phyloP scores from a whole-genome alignment of 2,113 vertebrate species.

The Sander vitreus region DNA sequence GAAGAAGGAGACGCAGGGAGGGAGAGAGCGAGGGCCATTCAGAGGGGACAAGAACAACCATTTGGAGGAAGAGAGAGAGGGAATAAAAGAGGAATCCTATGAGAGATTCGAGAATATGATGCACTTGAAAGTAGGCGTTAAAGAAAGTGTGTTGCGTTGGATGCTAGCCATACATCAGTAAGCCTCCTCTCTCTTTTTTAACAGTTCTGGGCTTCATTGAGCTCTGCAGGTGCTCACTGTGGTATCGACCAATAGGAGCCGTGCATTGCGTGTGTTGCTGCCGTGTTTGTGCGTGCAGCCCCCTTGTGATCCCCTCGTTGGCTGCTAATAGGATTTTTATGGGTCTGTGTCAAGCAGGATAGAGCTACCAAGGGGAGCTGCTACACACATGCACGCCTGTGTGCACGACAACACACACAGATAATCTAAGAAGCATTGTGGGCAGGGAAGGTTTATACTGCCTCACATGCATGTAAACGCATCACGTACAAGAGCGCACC shows the following conservation, averaged over 20 bases:
- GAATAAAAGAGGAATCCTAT: slow-evolving; percentile 52
- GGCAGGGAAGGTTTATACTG: slow-evolving; percentile 34
- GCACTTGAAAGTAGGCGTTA: slow-evolving; percentile 39
- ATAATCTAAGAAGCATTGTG: slow-evolving; percentile 48
- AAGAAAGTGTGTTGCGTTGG: slow-evolving; percentile 46
- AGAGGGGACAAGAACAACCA: slow-evolving; percentile 76
- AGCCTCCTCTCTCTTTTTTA: slow-evolving; percentile 64
- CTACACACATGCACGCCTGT: slow-evolving; percentile 44
- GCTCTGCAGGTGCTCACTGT: slow-evolving; percentile 64
- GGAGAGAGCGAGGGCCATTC: slow-evolving; percentile 73
- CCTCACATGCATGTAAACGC: slow-evolving; percentile 49
- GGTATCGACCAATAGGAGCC: slow-evolving; percentile 53
- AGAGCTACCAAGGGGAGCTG: slow-evolving; percentile 65
- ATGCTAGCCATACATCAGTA: slow-evolving; percentile 63
- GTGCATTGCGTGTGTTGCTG: slow-evolving; percentile 42
- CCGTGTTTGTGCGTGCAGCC: slow-evolving; percentile 46
- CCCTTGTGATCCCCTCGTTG: slow-evolving; percentile 64
- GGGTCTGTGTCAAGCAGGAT: slow-evolving; percentile 75
- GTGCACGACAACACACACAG: slow-evolving; percentile 42
- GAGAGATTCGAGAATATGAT: slow-evolving; percentile 27
- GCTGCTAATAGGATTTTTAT: slow-evolving; percentile 84
- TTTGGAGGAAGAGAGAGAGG: slow-evolving; percentile 83
- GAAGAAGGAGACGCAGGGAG: slow-evolving; percentile 75
- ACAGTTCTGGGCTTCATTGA: slow-evolving; percentile 43
- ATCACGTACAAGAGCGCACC: slow-evolving; percentile 11